Percentiles rank a stretch among this genome's conserved stretches.
Conservation (phyloP, 2,113 vertebrate species). For the Albula glossodonta region DNA sequence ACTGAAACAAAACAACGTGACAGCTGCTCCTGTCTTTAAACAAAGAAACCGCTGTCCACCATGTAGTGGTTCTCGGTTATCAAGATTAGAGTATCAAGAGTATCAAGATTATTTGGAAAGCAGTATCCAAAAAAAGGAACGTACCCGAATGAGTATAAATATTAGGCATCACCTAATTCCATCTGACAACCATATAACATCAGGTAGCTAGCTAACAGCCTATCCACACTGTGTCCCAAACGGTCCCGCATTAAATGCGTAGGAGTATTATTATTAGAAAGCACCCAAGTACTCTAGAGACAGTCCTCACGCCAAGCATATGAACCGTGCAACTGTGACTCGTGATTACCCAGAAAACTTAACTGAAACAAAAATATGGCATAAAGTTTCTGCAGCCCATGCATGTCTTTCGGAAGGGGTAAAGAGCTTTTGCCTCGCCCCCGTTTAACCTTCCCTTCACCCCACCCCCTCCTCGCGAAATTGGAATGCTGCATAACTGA, state of each 20-base stretch:
- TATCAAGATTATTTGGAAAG: not conserved
- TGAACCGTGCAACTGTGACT: not conserved
- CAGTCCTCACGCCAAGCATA: not conserved
- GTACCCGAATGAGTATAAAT: no score
- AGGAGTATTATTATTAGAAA: not conserved
- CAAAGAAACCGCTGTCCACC: not conserved
- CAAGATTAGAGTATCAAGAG: no score
- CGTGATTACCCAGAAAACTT: not conserved
- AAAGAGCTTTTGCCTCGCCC: not conserved
- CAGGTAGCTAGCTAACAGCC: not conserved
- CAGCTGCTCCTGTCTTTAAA: constrained; percentile 2
- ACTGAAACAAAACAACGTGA: not conserved
- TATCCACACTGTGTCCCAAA: not conserved
- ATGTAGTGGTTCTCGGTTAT: no score
- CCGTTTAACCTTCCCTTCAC: constrained; percentile 2
- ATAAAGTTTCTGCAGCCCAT: not conserved
- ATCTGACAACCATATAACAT: not conserved
- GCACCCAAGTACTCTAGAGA: not conserved
- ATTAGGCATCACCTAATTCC: not conserved
- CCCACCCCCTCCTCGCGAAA: not conserved
- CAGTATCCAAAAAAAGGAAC: no score
- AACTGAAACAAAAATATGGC: not conserved
- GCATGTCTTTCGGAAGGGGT: not conserved
- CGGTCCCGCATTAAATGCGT: not conserved
- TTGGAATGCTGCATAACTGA: constrained; percentile 4